Evolutionary conservation across 2,888 invertebrate genomes (phyloP), one percentile per base, ranked within the genome.

Genomic region (Macrophya annulata): DNA sequence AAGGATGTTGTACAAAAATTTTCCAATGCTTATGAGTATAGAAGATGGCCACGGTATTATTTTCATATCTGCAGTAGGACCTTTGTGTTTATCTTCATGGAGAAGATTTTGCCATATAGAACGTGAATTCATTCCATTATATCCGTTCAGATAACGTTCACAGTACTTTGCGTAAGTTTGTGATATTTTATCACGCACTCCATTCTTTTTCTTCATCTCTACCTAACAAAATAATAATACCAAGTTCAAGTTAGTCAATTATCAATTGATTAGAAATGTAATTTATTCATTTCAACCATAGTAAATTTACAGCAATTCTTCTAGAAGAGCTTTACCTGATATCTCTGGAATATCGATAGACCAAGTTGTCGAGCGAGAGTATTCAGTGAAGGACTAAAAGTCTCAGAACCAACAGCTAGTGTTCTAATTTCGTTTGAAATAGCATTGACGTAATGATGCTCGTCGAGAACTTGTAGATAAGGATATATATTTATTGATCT

Each of bases 1-100:
- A 17, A 99, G 96, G 72, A 99, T 97, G 88, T 97, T 96, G 92
- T 98, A 98, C 0, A 99, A 94, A 93, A 98, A 98, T 90, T 96
- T 96, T 62, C 99, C 99, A 77, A 99, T 94, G 71, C 95, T 95
- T 81, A 94, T 93, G 12, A 96, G 92, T 76, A 96, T 95, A 86
- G 95, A 94, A 15, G 94, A 92, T 0, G 97, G 96, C 98, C 98
- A 98, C 0, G 94, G 92, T 15, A 94, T 94, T 87, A 96, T 95
- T 51, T 93, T 94, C 6, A 94, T 89, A 88, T 96, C 95, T 95
- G 95, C 85, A 0, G 91, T 89, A 31, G 86, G 48, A 1, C 90
- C 91, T 10, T 81, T 12, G 10, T 86, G 89, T 87, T 88, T 88
- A 87, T 87, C 88, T 86, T 94, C 93, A 87, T 96, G 94, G 71